Conservation (phyloP, 1,140 invertebrate species). For the Anadara kagoshimensis region DNA sequence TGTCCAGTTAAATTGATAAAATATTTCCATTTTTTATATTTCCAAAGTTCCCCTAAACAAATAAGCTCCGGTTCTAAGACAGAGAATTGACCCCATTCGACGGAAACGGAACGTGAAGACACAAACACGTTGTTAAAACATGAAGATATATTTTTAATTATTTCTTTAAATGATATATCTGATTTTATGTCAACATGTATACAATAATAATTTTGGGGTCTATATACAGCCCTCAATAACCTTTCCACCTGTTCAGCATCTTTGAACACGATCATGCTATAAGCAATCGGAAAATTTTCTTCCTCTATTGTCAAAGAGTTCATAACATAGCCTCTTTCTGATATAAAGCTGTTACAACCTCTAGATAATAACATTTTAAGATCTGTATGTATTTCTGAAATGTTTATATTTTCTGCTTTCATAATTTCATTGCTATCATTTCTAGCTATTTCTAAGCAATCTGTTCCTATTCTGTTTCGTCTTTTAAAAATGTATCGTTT, state of each 20-base stretch:
- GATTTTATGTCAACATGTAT: conserved; percentile 62
- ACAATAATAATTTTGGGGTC: conserved; percentile 67
- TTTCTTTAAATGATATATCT: neutral
- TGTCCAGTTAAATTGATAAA: conserved; percentile 68
- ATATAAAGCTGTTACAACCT: conserved; percentile 23
- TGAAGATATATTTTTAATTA: conserved; percentile 36
- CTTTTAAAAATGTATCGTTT: no score
- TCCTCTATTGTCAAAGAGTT: conserved; percentile 39
- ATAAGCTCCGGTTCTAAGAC: conserved; percentile 58
- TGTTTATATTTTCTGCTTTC: no score
- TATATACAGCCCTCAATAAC: conserved; percentile 61
- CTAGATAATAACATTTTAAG: no score
- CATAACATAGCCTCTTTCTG: conserved; percentile 43
- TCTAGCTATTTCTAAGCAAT: no score
- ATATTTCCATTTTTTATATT: conserved; percentile 64
- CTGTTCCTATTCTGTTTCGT: no score
- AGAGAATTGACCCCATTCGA: conserved; percentile 45
- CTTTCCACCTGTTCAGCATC: conserved; percentile 55
- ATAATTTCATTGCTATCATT: no score
- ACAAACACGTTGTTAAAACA: conserved; percentile 63
- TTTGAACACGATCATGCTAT: conserved; percentile 53
- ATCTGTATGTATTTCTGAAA: no score
- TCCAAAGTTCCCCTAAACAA: conserved; percentile 59
- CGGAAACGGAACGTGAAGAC: conserved; percentile 37
- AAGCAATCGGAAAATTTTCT: conserved; percentile 40